phyloP scores from a whole-genome alignment of 37 sponge, comb jelly and placozoan species.

The Beroe forskalii region DNA sequence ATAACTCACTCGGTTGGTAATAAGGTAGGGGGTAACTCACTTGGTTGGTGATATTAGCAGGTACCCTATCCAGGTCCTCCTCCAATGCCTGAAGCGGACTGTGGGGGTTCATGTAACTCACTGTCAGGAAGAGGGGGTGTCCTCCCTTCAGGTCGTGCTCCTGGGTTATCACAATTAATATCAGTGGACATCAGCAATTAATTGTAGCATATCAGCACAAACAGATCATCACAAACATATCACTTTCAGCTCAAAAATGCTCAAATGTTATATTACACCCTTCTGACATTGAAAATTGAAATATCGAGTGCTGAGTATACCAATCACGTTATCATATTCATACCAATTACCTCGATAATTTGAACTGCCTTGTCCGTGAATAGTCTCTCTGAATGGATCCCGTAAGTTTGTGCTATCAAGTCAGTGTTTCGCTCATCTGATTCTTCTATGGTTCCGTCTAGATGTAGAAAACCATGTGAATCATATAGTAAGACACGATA shows the following conservation, averaged over 20 bases:
- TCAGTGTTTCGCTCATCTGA: neutral
- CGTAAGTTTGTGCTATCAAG: neutral
- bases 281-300: too few species aligned
- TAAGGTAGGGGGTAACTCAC: too few species aligned
- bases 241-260: too few species aligned
- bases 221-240: too few species aligned
- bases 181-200: too few species aligned
- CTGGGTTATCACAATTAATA: neutral
- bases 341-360: conserved; percentile 14
- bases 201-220: too few species aligned
- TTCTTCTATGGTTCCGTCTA: neutral
- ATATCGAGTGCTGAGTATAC: too few species aligned
- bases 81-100: conserved; percentile 2
- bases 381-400: neutral
- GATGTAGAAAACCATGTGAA: neutral
- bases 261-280: too few species aligned
- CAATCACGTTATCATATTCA: too few species aligned
- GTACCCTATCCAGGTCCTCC: conserved; percentile 1
- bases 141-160: neutral
- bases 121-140: conserved; percentile 26
- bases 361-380: conserved; percentile 45
- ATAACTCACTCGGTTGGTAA: too few species aligned
- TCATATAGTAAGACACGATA: too few species aligned
- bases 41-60: neutral
- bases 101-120: conserved; percentile 56